A percentile compares a stretch with the other conserved stretches of the same genome.
Conservation (phyloP, 2,113 vertebrate genomes). For the Manacus vitellinus region DNA sequence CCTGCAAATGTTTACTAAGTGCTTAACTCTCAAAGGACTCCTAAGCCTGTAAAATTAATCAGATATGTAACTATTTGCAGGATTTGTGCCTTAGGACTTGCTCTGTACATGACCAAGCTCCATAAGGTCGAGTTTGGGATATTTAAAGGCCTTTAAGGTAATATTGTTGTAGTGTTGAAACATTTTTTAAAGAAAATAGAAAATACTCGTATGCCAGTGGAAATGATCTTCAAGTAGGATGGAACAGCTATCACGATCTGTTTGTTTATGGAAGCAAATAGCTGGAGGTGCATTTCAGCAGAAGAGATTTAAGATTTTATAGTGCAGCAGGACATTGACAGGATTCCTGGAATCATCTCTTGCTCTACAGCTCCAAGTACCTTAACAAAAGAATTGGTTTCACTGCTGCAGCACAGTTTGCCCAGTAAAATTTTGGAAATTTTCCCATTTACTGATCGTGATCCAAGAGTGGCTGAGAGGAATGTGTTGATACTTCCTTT, state of each 20-base stretch:
- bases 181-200: neutral
- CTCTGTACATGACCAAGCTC: neutral
- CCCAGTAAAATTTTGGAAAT: neutral
- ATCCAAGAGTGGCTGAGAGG: neutral
- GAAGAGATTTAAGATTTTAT: neutral
- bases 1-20: neutral
- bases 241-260: neutral
- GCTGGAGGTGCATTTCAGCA: neutral
- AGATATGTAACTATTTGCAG: neutral
- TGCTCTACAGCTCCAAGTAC: neutral
- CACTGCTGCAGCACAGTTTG: neutral
- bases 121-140: neutral
- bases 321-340: neutral
- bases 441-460: neutral
- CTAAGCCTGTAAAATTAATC: neutral
- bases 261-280: neutral
- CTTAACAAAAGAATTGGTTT: neutral
- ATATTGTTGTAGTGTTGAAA: neutral
- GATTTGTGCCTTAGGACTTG: neutral
- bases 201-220: neutral
- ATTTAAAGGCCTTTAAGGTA: neutral
- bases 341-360: neutral
- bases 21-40: neutral
- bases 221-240: neutral
- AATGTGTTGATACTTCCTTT: neutral